Conservation (phyloP, 2,888 invertebrate genomes). For the Atherix ibis region DNA sequence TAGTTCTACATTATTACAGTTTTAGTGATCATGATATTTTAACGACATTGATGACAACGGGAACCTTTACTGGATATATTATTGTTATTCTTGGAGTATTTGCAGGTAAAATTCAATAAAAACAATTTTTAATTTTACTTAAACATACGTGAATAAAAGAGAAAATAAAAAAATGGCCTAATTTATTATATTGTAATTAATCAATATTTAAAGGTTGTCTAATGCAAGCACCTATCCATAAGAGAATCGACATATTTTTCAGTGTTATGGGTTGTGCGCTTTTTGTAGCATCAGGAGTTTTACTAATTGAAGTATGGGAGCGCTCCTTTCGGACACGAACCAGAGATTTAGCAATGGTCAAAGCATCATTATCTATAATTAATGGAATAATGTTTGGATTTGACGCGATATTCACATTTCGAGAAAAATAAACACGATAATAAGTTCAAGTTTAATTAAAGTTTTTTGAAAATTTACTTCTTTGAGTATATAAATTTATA, state of each 20-base stretch:
- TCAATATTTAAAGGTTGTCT: slow-evolving; percentile 41
- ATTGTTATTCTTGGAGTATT: slow-evolving; percentile 57
- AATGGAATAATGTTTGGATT: slow-evolving; percentile 56
- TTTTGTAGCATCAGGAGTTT: slow-evolving; percentile 55
- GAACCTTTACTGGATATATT: slow-evolving; percentile 58
- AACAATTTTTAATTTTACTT: background rate
- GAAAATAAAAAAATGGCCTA: background rate
- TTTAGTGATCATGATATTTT: slow-evolving; percentile 38
- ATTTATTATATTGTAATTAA: background rate
- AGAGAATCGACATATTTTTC: slow-evolving; percentile 64
- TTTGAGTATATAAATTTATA: background rate
- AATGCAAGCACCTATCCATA: slow-evolving; percentile 56
- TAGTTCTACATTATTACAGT: slow-evolving; percentile 57
- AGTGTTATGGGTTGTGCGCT: slow-evolving; percentile 54
- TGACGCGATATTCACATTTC: slow-evolving; percentile 61
- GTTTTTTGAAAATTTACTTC: too few species aligned
- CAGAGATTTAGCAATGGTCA: slow-evolving; percentile 47
- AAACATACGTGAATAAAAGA: background rate
- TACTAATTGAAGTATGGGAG: slow-evolving; percentile 50
- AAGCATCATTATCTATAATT: slow-evolving; percentile 57
- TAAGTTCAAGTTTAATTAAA: too few species aligned
- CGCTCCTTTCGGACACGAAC: slow-evolving; percentile 32
- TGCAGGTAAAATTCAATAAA: slow-evolving; percentile 35
- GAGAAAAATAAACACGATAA: slow-evolving; percentile 38
- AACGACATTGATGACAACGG: slow-evolving; percentile 47